These are phyloP conservation scores for Chaetura pelagica DNA, from an alignment of 2,113 vertebrate species.

Conservation along the genomic window DNA sequence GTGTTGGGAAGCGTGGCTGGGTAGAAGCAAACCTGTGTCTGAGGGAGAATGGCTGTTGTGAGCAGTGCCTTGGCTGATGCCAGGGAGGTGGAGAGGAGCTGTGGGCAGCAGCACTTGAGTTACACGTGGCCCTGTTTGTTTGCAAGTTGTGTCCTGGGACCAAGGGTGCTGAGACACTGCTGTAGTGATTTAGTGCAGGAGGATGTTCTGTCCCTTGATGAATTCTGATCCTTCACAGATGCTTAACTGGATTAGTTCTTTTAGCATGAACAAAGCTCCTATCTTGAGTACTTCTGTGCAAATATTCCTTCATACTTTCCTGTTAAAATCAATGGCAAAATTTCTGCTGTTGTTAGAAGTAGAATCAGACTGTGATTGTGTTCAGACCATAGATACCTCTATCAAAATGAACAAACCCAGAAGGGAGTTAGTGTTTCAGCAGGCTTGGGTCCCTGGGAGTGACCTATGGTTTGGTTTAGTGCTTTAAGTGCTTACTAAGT, in stretches of 20 bases:
- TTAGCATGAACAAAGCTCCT: neutral
- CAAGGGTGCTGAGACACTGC: accelerated
- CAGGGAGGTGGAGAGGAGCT: accelerated
- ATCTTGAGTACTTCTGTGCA: neutral
- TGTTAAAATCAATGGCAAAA: neutral
- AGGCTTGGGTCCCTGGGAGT: neutral
- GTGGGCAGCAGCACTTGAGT: neutral
- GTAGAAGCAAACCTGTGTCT: neutral
- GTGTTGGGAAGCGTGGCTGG: neutral
- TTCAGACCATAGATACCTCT: neutral
- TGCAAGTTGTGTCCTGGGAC: neutral
- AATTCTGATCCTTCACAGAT: neutral
- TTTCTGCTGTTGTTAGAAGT: neutral
- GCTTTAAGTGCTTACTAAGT: neutral
- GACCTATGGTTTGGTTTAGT: neutral
- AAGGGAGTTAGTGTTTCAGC: neutral
- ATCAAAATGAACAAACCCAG: neutral
- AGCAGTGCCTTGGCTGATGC: accelerated
- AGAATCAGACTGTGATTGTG: neutral
- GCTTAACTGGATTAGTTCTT: neutral
- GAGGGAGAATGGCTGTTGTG: neutral
- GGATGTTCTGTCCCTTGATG: neutral
- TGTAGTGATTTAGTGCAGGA: neutral
- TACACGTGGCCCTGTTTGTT: accelerated
- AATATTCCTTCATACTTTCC: neutral